Evolutionary conservation across 2,113 vertebrate species (phyloP), one percentile per base, ranked within the genome.

Genomic region (Mus pahari): DNA sequence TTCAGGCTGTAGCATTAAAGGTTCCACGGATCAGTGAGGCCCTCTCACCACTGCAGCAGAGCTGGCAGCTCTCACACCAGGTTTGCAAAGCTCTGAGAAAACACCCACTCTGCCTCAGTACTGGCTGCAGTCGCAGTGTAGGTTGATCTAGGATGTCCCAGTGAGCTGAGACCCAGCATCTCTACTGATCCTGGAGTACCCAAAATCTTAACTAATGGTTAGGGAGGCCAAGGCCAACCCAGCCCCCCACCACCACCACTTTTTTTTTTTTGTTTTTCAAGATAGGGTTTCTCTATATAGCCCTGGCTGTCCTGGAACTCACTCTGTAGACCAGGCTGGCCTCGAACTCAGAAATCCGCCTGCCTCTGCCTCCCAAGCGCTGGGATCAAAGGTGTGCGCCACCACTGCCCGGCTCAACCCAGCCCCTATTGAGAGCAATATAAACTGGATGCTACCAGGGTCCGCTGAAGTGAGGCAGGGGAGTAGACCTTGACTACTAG

Each of bases 201-300:
- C 60, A 11, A 0, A 0, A 20, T n/a, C 20, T n/a, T 42, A 33
- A 16, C 78, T 60, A 22, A 16, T 20, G 22, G 68, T 2, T 6
- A 26, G 31, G 19, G 42, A 28, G n/a, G 26, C 3, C 39, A 84
- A 42, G 24, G 82, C 31, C 12, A 2, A 14, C 36, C 24, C 1
- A 39, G 75, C 7, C 4, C 78, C n/a, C n/a, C n/a, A n/a, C n/a
- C n/a, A n/a, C n/a, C n/a, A n/a, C n/a, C n/a, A n/a, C n/a, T n/a
- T n/a, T n/a, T n/a, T n/a, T n/a, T n/a, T n/a, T n/a, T n/a, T n/a
- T n/a, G n/a, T n/a, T n/a, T n/a, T n/a, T n/a, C n/a, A n/a, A n/a
- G n/a, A n/a, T n/a, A n/a, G n/a, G n/a, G n/a, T n/a, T n/a, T n/a
- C n/a, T n/a, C n/a, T n/a, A n/a, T n/a, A n/a, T n/a, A n/a, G n/a